Conservation (phyloP, 2,113 vertebrate genomes). For the Etheostoma cragini region DNA sequence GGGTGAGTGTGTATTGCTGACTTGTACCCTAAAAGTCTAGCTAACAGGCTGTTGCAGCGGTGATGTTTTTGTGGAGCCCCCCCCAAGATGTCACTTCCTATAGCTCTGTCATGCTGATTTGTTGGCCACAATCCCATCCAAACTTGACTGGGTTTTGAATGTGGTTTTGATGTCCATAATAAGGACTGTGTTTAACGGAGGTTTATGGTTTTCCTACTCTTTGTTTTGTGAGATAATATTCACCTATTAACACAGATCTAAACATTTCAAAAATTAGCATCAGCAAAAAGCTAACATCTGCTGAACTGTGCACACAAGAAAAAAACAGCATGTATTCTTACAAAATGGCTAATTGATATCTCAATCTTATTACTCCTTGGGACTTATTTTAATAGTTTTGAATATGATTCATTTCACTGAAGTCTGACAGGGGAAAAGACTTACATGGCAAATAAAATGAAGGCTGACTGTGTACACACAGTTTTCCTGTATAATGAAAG, state of each 20-base stretch:
- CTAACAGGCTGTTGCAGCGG: conserved; percentile 45
- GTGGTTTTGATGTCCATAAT: conserved; percentile 48
- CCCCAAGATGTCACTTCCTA: conserved; percentile 30
- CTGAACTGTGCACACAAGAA: conserved; percentile 3
- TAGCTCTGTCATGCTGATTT: conserved; percentile 42
- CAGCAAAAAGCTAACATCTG: conserved; percentile 21
- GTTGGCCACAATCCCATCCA: conserved; percentile 26
- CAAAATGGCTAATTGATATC: not conserved
- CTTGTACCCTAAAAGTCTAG: conserved; percentile 44
- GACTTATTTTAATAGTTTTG: not conserved
- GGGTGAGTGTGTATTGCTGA: conserved; percentile 40
- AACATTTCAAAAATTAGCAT: conserved; percentile 2
- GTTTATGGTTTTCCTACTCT: conserved; percentile 30
- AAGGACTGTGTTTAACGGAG: conserved; percentile 41
- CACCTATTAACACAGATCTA: conserved; percentile 2
- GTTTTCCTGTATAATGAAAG: not conserved
- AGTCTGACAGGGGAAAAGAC: no score
- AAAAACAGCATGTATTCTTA: conserved; percentile 6
- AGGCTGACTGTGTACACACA: not conserved
- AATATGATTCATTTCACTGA: not conserved
- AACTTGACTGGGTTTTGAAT: conserved; percentile 45
- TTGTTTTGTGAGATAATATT: conserved; percentile 67
- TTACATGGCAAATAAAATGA: not conserved
- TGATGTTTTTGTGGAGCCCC: conserved; percentile 37
- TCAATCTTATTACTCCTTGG: not conserved